These are phyloP conservation scores for Hyposoter didymator DNA, from an alignment of 2,888 invertebrate genomes.

Conservation along the genomic window DNA sequence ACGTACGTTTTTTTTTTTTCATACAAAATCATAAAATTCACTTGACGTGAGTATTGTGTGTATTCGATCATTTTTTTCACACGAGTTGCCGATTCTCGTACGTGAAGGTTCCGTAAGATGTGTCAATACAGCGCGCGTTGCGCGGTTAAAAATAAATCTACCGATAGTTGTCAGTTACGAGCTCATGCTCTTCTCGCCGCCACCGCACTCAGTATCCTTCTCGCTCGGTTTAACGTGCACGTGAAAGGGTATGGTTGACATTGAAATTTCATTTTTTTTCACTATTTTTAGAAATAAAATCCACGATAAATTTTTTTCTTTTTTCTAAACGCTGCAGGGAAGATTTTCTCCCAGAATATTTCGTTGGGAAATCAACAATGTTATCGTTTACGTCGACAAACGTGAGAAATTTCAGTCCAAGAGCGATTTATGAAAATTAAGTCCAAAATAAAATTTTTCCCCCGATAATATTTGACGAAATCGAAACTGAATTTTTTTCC, in stretches of 20 bases:
- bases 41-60: not conserved
- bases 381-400: not conserved
- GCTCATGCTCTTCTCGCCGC: not conserved
- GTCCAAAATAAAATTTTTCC: not conserved
- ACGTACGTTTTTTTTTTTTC: not conserved
- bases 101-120: constrained; percentile 7
- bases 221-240: constrained; percentile 12
- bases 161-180: constrained; percentile 18
- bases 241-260: not conserved
- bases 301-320: not conserved
- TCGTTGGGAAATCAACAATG: not conserved
- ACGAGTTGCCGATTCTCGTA: constrained; percentile 3
- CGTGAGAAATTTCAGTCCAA: too few species aligned
- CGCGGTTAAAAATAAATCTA: constrained; percentile 37
- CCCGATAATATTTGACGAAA: not conserved
- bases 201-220: not conserved
- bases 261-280: constrained; percentile 12
- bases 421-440: not conserved
- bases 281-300: constrained; percentile 16
- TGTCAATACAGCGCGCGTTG: constrained; percentile 1
- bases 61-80: constrained; percentile 12
- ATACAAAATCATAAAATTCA: constrained; percentile 8
- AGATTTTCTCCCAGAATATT: not conserved
- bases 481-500: too few species aligned
- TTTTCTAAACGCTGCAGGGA: not conserved